Conservation (phyloP, 2,888 invertebrate species). For the Callimorpha dominula region DNA sequence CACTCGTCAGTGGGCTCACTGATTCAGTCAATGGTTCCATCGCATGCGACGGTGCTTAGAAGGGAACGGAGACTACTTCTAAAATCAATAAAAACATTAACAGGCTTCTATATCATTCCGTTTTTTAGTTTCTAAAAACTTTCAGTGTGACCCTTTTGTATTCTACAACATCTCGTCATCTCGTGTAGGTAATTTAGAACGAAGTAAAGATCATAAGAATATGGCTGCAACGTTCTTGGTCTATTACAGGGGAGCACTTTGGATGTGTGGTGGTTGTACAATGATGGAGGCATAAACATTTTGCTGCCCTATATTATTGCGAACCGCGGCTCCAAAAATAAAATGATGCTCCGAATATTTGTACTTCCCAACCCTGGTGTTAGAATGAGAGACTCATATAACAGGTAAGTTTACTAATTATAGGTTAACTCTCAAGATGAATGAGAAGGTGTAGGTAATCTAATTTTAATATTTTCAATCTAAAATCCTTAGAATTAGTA, state of each 20-base stretch:
- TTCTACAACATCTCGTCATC: not conserved
- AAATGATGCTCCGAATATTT: slow-evolving; percentile 89
- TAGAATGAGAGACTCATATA: slow-evolving; percentile 91
- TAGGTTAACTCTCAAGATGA: not conserved
- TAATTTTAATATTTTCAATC: not conserved
- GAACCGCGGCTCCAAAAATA: slow-evolving; percentile 90
- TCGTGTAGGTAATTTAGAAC: not conserved
- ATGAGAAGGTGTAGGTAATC: too few species aligned
- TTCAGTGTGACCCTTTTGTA: not conserved
- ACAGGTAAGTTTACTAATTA: slow-evolving; percentile 88
- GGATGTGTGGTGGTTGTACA: slow-evolving; percentile 98
- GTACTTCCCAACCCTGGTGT: slow-evolving; percentile 91
- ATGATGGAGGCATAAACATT: slow-evolving; percentile 95
- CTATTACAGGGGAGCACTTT: slow-evolving; percentile 37
- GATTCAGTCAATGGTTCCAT: too few species aligned
- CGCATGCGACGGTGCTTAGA: too few species aligned
- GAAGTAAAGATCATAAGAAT: not conserved
- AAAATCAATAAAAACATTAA: too few species aligned
- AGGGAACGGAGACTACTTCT: too few species aligned
- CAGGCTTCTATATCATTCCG: too few species aligned
- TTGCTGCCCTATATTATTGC: slow-evolving; percentile 93
- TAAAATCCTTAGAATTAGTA: too few species aligned
- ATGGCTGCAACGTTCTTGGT: not conserved
- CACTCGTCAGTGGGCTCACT: too few species aligned
- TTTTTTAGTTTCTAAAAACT: too few species aligned